Evolutionary conservation across 2,797 vertebrate species (phyloP).

Genomic region (Lagodon rhomboides): DNA sequence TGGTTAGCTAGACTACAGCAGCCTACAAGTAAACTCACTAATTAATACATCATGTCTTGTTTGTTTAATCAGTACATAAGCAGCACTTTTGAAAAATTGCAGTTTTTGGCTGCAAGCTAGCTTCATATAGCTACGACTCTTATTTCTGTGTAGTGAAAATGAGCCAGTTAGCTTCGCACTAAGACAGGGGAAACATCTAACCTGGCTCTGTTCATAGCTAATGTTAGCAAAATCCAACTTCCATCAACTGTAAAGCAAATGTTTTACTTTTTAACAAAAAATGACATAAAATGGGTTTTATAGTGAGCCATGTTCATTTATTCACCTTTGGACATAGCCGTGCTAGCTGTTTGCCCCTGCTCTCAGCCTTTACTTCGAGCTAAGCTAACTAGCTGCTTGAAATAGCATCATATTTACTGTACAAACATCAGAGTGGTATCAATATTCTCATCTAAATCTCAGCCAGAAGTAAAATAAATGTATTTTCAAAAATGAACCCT

Average conservation of each 20-base stretch:
- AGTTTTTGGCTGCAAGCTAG: too few relatives aligned
- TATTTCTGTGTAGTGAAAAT: background rate
- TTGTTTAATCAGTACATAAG: background rate
- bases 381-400: background rate
- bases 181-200: background rate
- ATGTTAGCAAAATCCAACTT: background rate
- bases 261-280: too few relatives aligned
- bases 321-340: background rate
- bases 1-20: too few relatives aligned
- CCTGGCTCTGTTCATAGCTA: background rate
- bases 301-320: background rate
- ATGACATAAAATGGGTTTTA: too few relatives aligned
- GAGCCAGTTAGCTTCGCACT: background rate
- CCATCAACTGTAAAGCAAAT: background rate
- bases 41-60: background rate
- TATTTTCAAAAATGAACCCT: background rate
- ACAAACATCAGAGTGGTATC: background rate
- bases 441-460: background rate
- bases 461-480: background rate
- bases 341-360: background rate
- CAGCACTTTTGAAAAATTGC: background rate
- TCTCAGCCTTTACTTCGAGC: too few relatives aligned
- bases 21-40: background rate
- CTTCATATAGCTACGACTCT: background rate
- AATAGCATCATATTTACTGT: background rate